Evolutionary conservation across 1,140 invertebrate genomes (phyloP), one percentile per base, ranked within the genome.

Genomic region (Aphis gossypii): DNA sequence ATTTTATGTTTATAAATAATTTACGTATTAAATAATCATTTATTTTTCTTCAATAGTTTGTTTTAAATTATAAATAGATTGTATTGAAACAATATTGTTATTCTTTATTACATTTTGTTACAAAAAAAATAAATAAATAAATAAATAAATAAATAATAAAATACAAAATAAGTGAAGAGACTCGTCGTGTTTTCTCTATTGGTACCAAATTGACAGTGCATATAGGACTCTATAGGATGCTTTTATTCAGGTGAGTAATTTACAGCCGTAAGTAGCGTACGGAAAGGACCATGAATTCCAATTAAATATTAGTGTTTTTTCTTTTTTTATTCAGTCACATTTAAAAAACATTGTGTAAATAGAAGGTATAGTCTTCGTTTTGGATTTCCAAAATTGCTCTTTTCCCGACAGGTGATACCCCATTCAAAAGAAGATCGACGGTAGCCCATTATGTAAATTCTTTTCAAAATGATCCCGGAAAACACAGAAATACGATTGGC

Each of bases 371-470:
- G n/a, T 46, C 56, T 91, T 56, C 48, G 88, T 89, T 89, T 89
- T 56, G 21, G 90, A 91, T 91, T 91, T 44, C 25, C 21, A 23
- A 91, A 68, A 91, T 91, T 91, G 60, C 60, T 91, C 60, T 92
- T 83, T 83, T 83, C 76, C 30, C 83, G 91, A 92, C 91, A 92
- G 91, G 91, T 92, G 68, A 92, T 92, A 92, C 91, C 91, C 76
- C 68, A 84, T 92, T 92, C 91, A 92, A 92, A 92, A 83, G 18
- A 83, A 92, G 91, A 92, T 82, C 91, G 68, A 92, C 91, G 91
- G 68, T 92, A 92, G 91, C 76, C 91, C 91, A 92, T 92, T 92
- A 92, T 92, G 91, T 35, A 92, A 92, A 92, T 92, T 83, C 91
- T 83, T 92, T 92, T 92, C 91, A 35, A 83, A 92, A 92, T 84